phyloP scores from a whole-genome alignment of 92 coral and sea anemone species.

The Bergia sp. region DNA sequence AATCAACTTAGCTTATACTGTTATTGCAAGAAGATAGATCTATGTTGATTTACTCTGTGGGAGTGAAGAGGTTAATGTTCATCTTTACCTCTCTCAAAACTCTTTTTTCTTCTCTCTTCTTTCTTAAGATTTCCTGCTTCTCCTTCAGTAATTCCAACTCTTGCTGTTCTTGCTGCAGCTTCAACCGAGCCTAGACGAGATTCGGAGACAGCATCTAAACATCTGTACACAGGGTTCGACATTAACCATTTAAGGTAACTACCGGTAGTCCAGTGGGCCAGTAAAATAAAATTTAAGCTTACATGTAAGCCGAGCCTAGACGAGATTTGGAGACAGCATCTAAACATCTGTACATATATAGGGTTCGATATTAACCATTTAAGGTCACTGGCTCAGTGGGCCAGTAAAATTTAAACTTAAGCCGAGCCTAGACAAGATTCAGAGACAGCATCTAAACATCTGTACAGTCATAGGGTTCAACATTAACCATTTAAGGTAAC shows the following conservation, averaged over 20 bases:
- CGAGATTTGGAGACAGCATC: neutral
- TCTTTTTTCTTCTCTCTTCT: constrained; percentile 86
- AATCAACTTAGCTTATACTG: too few relatives aligned
- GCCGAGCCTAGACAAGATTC: constrained; percentile 63
- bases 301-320: too few relatives aligned
- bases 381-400: too few relatives aligned
- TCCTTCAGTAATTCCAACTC: constrained; percentile 78
- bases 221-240: too few relatives aligned
- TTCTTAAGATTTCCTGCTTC: constrained; percentile 75
- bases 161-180: constrained; percentile 84
- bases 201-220: neutral
- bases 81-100: constrained; percentile 76
- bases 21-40: neutral
- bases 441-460: neutral
- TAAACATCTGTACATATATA: too few relatives aligned
- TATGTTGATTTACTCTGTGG: neutral
- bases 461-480: too few relatives aligned
- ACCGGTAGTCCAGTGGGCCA: too few relatives aligned
- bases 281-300: too few relatives aligned
- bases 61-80: neutral
- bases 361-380: too few relatives aligned
- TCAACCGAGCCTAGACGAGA: constrained; percentile 71
- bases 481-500: too few relatives aligned
- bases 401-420: constrained; percentile 32
- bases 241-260: too few relatives aligned